Evolutionary conservation across 1,140 invertebrate genomes (phyloP).

Genomic region (Hetaerina americana): DNA sequence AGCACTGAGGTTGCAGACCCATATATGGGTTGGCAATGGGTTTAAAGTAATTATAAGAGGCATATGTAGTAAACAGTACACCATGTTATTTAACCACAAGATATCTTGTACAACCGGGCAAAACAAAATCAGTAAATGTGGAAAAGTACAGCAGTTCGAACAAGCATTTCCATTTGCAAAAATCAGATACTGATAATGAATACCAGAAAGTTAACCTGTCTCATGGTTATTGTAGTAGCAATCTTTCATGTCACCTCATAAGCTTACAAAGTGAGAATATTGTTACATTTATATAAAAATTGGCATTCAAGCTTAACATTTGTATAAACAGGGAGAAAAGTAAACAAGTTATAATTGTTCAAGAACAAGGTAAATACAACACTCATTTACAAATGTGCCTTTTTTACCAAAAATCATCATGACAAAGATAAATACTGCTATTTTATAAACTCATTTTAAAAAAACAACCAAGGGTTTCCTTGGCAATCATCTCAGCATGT

Average conservation of each 20-base stretch:
- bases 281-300: background rate
- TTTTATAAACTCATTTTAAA: background rate
- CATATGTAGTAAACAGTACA: background rate
- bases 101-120: background rate
- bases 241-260: background rate
- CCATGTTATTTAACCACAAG: background rate
- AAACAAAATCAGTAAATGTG: background rate
- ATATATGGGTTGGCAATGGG: background rate
- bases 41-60: background rate
- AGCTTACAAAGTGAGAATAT: background rate
- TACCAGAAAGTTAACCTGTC: background rate
- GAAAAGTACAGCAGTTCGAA: background rate
- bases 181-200: background rate
- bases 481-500: background rate
- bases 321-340: background rate
- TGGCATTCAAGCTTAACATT: background rate
- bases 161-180: background rate
- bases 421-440: background rate
- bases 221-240: background rate
- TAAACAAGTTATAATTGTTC: background rate
- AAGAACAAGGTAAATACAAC: background rate
- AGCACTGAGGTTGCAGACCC: no score
- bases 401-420: background rate
- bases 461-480: background rate
- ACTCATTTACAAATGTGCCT: background rate